Evolutionary conservation across 2,797 vertebrate genomes (phyloP).

Genomic region (Malurus splendens): DNA sequence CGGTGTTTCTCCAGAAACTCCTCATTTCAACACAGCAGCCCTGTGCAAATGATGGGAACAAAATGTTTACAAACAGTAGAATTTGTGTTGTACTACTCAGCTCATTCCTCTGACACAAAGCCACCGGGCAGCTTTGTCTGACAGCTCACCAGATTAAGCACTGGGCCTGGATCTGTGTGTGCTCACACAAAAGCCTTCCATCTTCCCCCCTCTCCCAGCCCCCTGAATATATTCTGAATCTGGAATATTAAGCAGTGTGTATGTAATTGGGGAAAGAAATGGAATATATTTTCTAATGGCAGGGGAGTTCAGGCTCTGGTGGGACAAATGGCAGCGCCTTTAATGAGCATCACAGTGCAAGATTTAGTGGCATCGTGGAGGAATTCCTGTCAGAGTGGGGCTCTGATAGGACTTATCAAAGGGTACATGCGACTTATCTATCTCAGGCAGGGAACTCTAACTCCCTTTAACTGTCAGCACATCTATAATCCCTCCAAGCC

Average conservation of each 20-base stretch:
- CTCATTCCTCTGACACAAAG: background rate
- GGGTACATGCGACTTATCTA: conserved; percentile 26
- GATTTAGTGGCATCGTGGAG: conserved; percentile 7
- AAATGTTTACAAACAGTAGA: background rate
- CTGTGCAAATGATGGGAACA: background rate
- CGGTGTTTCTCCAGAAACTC: background rate
- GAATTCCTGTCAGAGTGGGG: conserved; percentile 46
- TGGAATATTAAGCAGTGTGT: background rate
- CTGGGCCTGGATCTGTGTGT: background rate
- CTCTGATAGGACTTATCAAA: conserved; percentile 54
- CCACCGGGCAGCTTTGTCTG: conserved; percentile 24
- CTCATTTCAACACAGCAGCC: background rate
- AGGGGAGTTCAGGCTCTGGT: background rate
- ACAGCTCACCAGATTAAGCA: conserved; percentile 36
- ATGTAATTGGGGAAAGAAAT: background rate
- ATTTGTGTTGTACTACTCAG: background rate
- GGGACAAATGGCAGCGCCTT: background rate
- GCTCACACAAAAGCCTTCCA: background rate
- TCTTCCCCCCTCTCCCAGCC: background rate
- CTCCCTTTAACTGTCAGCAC: conserved; percentile 27
- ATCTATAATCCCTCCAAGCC: conserved; percentile 38
- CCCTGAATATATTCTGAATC: background rate
- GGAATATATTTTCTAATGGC: conserved; percentile 24
- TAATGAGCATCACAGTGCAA: background rate
- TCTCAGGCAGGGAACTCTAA: conserved; percentile 23